Evolutionary conservation across 2,797 vertebrate genomes (phyloP).

Genomic region (Emydoidea blandingii): DNA sequence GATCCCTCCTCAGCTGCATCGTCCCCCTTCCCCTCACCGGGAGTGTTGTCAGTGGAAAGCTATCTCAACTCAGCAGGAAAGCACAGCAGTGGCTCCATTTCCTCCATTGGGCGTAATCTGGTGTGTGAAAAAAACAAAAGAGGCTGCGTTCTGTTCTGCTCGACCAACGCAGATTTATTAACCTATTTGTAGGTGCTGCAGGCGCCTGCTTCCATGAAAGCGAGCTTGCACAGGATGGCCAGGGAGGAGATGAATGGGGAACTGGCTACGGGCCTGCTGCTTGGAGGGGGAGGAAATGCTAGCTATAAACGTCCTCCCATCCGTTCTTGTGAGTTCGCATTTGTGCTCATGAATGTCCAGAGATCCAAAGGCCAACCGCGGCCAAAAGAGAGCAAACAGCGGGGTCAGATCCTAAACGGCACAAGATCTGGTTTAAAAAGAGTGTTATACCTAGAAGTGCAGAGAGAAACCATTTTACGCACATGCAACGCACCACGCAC

Average conservation of each 20-base stretch:
- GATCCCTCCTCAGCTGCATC: background rate
- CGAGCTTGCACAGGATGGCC: fast-evolving
- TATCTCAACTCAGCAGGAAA: background rate
- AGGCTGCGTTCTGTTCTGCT: background rate
- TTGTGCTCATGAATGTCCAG: background rate
- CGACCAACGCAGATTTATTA: background rate
- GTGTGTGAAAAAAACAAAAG: background rate
- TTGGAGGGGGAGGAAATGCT: background rate
- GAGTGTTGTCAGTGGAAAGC: background rate
- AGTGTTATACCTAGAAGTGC: background rate
- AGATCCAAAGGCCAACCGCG: background rate
- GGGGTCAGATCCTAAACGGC: background rate
- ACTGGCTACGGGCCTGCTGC: fast-evolving
- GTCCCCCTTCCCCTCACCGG: background rate
- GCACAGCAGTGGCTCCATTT: background rate
- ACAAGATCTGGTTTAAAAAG: background rate
- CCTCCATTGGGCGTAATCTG: background rate
- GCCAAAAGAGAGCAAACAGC: background rate
- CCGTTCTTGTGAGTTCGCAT: background rate
- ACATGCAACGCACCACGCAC: background rate
- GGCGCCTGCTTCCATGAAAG: background rate
- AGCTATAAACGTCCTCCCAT: background rate
- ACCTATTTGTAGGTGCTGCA: background rate
- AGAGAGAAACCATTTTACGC: background rate
- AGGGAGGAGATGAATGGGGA: background rate